phyloP scores from a whole-genome alignment of 2,888 invertebrate genomes.

The Xanthia icteritia region DNA sequence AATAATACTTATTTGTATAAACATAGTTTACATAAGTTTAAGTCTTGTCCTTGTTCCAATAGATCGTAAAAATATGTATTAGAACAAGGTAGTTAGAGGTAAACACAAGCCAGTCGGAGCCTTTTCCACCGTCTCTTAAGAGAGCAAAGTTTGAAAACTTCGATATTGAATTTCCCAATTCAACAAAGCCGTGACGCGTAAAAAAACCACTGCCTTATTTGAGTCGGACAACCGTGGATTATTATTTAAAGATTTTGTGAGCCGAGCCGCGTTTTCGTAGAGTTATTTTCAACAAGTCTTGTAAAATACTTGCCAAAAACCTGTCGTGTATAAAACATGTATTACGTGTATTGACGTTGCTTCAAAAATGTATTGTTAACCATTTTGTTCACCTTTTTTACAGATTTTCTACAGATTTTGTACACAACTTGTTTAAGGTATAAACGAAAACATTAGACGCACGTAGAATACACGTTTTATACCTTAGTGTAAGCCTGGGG shows the following conservation, averaged over 20 bases:
- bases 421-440: not conserved
- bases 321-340: not conserved
- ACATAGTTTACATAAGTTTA: not conserved
- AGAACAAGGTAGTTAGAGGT: not conserved
- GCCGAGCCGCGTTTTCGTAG: not conserved
- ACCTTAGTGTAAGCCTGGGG: not conserved
- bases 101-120: not conserved
- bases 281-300: not conserved
- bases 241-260: constrained; percentile 12
- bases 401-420: not conserved
- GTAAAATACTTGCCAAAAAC: not conserved
- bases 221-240: constrained; percentile 37
- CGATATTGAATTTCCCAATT: constrained; percentile 68
- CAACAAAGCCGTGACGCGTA: constrained; percentile 60
- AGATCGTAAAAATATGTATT: not conserved
- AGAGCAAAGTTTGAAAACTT: constrained; percentile 65
- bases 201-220: constrained; percentile 53
- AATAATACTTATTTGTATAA: too few species aligned
- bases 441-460: not conserved
- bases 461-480: not conserved
- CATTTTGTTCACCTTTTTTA: not conserved
- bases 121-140: constrained; percentile 41
- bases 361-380: not conserved
- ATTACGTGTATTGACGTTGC: not conserved
- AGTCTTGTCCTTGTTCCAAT: not conserved